A percentile compares a stretch with the other conserved stretches of the same genome.
Conservation (phyloP, 2,113 vertebrate genomes). For the Vulpes lagopus region DNA sequence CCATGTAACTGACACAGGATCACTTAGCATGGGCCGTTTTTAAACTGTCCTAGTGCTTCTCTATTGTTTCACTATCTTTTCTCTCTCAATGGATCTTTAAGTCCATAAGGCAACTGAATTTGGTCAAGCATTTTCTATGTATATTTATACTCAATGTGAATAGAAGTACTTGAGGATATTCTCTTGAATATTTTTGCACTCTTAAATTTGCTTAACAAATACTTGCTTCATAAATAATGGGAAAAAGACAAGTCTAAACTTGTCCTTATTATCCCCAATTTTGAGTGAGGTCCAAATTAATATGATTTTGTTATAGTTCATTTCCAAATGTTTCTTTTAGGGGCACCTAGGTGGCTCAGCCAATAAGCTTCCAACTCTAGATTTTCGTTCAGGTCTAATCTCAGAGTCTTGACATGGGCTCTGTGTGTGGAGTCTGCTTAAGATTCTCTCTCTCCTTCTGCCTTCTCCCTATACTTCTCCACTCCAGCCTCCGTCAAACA, state of each 20-base stretch:
- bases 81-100: background rate
- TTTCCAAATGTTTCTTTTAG: conserved; percentile 30
- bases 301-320: background rate
- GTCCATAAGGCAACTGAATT: background rate
- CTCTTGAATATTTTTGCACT: background rate
- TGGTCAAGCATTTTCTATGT: background rate
- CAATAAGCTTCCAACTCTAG: background rate
- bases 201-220: conserved; percentile 30
- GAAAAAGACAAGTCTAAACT: background rate
- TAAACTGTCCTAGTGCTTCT: background rate
- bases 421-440: background rate
- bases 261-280: background rate
- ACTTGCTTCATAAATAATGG: background rate
- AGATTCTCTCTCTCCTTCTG: background rate
- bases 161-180: background rate
- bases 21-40: background rate
- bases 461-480: background rate
- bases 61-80: background rate
- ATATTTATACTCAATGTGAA: background rate
- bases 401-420: background rate
- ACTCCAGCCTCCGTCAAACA: background rate
- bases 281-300: background rate
- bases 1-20: background rate
- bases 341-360: background rate
- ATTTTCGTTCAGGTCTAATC: background rate